These are phyloP conservation scores for Phyllostomus discolor DNA, from an alignment of 2,113 vertebrate genomes.

Conservation along the genomic window DNA sequence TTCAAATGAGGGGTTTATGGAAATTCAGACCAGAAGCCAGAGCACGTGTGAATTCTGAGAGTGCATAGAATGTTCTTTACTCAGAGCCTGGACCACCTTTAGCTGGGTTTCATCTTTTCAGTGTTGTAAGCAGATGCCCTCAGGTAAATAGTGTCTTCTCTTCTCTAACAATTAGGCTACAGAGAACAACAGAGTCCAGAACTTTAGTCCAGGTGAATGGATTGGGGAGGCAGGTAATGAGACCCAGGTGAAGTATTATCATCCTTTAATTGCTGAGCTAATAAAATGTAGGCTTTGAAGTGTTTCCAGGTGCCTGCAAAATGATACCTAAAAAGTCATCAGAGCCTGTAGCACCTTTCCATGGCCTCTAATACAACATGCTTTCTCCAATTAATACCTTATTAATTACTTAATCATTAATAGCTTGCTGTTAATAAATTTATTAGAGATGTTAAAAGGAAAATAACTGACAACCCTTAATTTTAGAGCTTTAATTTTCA, in stretches of 20 bases:
- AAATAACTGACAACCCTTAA: neutral
- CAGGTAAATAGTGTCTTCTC: neutral
- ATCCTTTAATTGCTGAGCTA: neutral
- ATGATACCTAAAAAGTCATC: neutral
- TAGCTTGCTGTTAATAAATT: neutral
- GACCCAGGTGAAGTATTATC: neutral
- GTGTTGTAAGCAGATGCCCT: conserved; percentile 22
- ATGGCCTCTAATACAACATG: neutral
- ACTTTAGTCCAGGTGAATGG: neutral
- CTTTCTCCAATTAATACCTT: neutral
- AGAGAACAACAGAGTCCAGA: neutral
- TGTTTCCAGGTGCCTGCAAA: neutral
- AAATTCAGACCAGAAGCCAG: neutral
- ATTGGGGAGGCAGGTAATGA: neutral
- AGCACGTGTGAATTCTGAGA: neutral
- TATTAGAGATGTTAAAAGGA: neutral
- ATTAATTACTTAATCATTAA: neutral
- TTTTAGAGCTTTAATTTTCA: neutral
- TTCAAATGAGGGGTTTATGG: neutral
- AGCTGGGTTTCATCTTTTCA: neutral
- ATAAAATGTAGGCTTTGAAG: neutral
- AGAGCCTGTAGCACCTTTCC: neutral
- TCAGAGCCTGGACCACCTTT: neutral
- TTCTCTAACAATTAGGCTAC: conserved; percentile 1
- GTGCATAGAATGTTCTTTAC: neutral